Base-by-base conservation (phyloP, 2,888 invertebrate species). In the Melipona beecheii region DNA sequence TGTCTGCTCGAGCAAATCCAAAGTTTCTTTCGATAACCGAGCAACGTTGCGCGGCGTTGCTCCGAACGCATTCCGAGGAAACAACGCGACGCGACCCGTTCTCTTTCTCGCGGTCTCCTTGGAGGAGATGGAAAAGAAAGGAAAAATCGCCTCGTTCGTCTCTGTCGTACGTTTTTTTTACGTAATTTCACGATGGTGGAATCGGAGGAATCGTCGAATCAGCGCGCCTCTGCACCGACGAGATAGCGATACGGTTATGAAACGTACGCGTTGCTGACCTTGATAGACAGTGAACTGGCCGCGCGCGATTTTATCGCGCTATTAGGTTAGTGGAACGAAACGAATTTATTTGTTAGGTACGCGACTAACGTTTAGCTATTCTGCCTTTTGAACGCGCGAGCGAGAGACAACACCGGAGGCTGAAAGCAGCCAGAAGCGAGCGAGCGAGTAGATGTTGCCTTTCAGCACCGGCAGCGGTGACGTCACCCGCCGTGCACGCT, bases 251-350 rank as follows among this genome's bases (percentile, higher is more conserved):
- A 43, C 2, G 36, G 70, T 85, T 76, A 43, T 79, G 84, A 84
- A 71, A 84, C 58, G 43, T 54, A 21, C 66, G 21, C 9, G 27
- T 0, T 1, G 9, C 11, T n/a, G 74, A 50, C 84, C 84, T 85
- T 76, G 73, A 71, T 70, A 68, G 24, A 85, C 52, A 56, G 66
- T 36, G 60, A 84, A 72, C 76, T 84, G 64, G 56, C 21, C 15
- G 75, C 75, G 75, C 75, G 69, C 75, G 83, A 81, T 76, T 76
- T 76, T 66, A 84, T 85, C 76, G 75, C 85, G 75, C n/a, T 64
- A 54, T 72, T 75, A 58, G 71, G 62, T 78, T 77, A 80, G 71
- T 52, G 71, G 74, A 74, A 85, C 74, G 77, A 81, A 70, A 81
- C 66, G 54, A 73, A 75, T 77, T 71, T 72, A 68, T 85, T 80